phyloP scores from a whole-genome alignment of 2,888 invertebrate genomes.

The Andrena bicolor region DNA sequence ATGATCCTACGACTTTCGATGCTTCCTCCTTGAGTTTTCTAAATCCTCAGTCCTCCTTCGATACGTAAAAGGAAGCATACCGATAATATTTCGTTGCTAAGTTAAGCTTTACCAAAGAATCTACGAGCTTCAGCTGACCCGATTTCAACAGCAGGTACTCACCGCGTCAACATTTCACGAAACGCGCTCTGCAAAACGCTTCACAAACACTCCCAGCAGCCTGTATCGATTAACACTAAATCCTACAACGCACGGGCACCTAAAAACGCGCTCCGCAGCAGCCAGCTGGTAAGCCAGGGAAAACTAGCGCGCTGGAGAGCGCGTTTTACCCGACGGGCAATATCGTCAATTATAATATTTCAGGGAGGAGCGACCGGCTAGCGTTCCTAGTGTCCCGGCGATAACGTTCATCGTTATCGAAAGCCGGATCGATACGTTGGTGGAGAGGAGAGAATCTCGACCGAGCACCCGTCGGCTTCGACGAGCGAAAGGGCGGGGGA shows the following conservation, averaged over 20 bases:
- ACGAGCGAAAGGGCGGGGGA: neutral
- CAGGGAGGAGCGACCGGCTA: conserved; percentile 35
- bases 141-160: too few species aligned
- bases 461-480: neutral
- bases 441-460: conserved; percentile 42
- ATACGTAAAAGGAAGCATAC: too few species aligned
- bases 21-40: too few species aligned
- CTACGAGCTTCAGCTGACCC: too few species aligned
- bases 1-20: neutral
- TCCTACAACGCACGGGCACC: neutral
- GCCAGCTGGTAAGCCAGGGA: conserved; percentile 4
- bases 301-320: conserved; percentile 20
- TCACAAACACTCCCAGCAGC: too few species aligned
- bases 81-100: too few species aligned
- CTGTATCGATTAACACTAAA: neutral
- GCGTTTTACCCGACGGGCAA: conserved; percentile 7
- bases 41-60: too few species aligned
- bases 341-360: conserved; percentile 61
- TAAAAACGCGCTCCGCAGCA: neutral
- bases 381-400: conserved; percentile 43
- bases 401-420: conserved; percentile 70
- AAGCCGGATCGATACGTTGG: conserved; percentile 59
- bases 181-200: too few species aligned
- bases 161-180: too few species aligned
- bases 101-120: too few species aligned